A percentile compares a stretch with the other conserved stretches of the same genome.
These are phyloP conservation scores for Zaprionus obscuricornis DNA, from an alignment of 2,888 invertebrate species.

Conservation along the genomic window DNA sequence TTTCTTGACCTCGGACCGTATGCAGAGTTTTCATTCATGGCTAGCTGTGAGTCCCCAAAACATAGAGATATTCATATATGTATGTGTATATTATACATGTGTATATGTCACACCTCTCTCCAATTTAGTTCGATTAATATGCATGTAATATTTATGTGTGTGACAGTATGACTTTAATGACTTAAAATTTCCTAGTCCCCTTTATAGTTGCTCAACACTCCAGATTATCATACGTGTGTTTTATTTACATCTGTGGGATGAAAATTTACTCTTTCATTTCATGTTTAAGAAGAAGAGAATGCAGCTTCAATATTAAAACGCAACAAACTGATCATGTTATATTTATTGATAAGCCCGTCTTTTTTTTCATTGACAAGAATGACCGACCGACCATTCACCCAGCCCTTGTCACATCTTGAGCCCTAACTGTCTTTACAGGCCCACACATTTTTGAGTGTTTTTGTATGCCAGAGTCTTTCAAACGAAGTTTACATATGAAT, in stretches of 20 bases:
- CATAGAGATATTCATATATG: too few relatives aligned
- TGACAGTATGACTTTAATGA: conserved; percentile 26
- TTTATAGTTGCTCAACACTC: conserved; percentile 17
- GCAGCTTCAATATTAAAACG: conserved; percentile 9
- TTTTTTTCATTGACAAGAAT: conserved; percentile 53
- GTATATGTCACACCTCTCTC: conserved; percentile 36
- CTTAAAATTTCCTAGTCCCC: conserved; percentile 23
- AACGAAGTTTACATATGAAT: neutral
- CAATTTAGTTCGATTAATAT: conserved; percentile 41
- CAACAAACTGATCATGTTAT: conserved; percentile 48
- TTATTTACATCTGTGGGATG: conserved; percentile 21
- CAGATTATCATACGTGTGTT: neutral
- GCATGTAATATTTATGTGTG: conserved; percentile 19
- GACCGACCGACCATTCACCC: conserved; percentile 16
- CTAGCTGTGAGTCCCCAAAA: too few relatives aligned
- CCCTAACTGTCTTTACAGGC: too few relatives aligned
- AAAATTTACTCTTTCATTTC: conserved; percentile 4
- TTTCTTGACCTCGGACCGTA: too few relatives aligned
- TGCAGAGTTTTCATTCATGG: too few relatives aligned
- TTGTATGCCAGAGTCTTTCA: neutral
- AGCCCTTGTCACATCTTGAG: neutral
- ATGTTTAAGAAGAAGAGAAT: conserved; percentile 1
- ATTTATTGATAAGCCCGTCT: conserved; percentile 47
- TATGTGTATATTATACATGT: too few relatives aligned
- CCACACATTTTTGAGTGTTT: conserved; percentile 1